These are phyloP conservation scores for Colossoma macropomum DNA, from an alignment of 2,113 vertebrate genomes.

Conservation along the genomic window DNA sequence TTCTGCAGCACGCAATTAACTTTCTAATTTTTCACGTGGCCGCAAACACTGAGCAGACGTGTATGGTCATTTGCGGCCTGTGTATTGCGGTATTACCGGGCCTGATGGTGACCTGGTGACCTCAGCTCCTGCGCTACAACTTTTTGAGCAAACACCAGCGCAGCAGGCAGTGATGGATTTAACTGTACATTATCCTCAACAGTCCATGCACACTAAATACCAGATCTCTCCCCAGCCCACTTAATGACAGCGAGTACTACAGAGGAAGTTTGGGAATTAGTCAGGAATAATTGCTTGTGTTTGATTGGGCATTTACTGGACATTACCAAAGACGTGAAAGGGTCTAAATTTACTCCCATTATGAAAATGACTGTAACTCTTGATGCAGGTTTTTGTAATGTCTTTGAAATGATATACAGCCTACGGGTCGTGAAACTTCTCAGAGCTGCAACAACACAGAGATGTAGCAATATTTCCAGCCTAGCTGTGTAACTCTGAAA, in stretches of 20 bases:
- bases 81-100: slow-evolving; percentile 41
- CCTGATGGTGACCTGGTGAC: slow-evolving; percentile 43
- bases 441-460: neutral
- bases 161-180: slow-evolving; percentile 48
- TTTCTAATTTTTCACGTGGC: slow-evolving; percentile 56
- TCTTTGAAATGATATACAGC: neutral
- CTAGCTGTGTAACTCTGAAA: neutral
- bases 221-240: slow-evolving; percentile 25
- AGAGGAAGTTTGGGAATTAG: slow-evolving; percentile 24
- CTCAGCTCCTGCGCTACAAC: slow-evolving; percentile 56
- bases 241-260: slow-evolving; percentile 25
- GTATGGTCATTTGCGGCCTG: slow-evolving; percentile 40
- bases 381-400: neutral
- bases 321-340: neutral
- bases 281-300: slow-evolving; percentile 24
- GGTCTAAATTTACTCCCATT: slow-evolving; percentile 18
- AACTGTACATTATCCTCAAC: slow-evolving; percentile 47
- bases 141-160: slow-evolving; percentile 50
- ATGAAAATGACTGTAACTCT: slow-evolving; percentile 12
- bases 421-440: neutral
- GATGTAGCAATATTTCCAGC: neutral
- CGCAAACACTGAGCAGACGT: slow-evolving; percentile 62
- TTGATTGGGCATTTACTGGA: slow-evolving; percentile 35
- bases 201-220: slow-evolving; percentile 43
- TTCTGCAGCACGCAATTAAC: slow-evolving; percentile 57